Evolutionary conservation across 2,113 vertebrate species (phyloP).

Genomic region (Chloebia gouldiae): DNA sequence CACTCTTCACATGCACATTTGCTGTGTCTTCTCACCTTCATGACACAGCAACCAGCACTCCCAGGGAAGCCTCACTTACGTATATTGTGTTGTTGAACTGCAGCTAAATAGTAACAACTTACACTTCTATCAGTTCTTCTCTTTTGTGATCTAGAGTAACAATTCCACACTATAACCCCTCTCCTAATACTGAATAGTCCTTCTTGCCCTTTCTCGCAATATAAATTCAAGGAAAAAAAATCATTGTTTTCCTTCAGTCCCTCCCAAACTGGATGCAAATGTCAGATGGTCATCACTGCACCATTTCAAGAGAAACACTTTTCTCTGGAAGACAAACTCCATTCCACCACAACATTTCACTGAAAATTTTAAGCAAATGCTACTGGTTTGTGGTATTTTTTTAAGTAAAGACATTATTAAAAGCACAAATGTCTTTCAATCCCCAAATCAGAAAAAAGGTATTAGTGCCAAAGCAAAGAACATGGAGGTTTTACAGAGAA

Average conservation of each 20-base stretch:
- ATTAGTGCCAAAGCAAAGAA: neutral
- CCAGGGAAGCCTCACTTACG: neutral
- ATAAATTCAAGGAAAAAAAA: neutral
- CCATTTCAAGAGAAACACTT: neutral
- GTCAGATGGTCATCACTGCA: neutral
- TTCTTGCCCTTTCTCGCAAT: neutral
- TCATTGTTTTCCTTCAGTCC: neutral
- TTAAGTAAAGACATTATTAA: neutral
- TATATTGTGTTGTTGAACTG: neutral
- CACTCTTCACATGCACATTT: fast-evolving
- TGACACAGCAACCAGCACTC: neutral
- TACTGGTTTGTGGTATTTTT: neutral
- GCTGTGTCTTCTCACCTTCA: neutral
- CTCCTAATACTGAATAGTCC: neutral
- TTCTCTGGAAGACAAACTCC: neutral
- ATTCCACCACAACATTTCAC: neutral
- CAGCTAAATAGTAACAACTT: neutral
- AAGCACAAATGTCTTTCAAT: neutral
- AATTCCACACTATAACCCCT: neutral
- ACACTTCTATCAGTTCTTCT: neutral
- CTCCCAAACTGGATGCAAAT: neutral
- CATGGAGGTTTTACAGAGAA: neutral
- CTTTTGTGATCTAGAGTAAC: neutral
- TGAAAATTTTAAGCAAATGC: neutral
- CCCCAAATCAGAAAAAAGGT: neutral